Evolutionary conservation across 2,888 invertebrate species (phyloP), one percentile per base, ranked within the genome.

Genomic region (Tuberolachnus salignus): DNA sequence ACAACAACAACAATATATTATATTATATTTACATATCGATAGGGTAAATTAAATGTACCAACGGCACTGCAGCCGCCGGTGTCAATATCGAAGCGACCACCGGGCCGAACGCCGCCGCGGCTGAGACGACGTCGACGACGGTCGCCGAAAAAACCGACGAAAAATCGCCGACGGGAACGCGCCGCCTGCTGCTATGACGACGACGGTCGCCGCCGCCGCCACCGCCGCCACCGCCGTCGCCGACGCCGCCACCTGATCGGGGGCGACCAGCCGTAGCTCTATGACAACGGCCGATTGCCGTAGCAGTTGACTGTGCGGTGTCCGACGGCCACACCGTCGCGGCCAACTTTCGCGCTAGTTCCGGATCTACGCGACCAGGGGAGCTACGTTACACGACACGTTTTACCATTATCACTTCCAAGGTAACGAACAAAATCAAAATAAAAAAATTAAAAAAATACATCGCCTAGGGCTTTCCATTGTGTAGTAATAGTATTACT

Each of bases 351-450:
- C 69, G 34, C 53, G 51, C 53, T 16, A 26, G n/a, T 67, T 26
- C 67, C 67, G 67, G 67, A 51, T 26, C 49, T 23, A 34, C 26
- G 51, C 53, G 69, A 69, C 53, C 34, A 51, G 34, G 34, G n/a
- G n/a, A n/a, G n/a, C n/a, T n/a, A n/a, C n/a, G n/a, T n/a, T n/a
- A 53, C 34, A 23, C 69, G 26, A 34, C 46, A n/a, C 51, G 34
- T 4, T 4, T 4, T 34, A 34, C 34, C 6, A 34, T 34, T 4
- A 34, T 34, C 16, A 34, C 34, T 26, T 69, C 34, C 69, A 69
- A 69, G 69, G 69, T 69, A 69, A 69, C 26, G n/a, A 34, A n/a
- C 42, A 59, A 23, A 13, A n/a, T n/a, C 42, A 34, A 34, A 34
- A 34, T n/a, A n/a, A n/a, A n/a, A n/a, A n/a, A n/a, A n/a, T n/a